Base-by-base conservation (phyloP, 2,113 vertebrate species). In the Notothenia coriiceps region DNA sequence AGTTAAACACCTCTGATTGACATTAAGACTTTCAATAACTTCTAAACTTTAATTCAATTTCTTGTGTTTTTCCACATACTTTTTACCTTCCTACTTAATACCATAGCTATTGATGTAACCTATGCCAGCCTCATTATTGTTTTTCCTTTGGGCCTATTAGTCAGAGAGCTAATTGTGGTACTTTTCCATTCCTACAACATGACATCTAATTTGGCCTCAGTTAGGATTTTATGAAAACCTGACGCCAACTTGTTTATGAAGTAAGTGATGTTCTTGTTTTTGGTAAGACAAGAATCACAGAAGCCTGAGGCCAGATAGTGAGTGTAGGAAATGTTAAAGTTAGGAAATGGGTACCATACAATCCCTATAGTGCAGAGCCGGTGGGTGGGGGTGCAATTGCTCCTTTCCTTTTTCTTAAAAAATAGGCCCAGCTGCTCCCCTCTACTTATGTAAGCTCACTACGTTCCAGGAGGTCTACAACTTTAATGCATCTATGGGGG, bases 261-360 rank as follows among this genome's bases (percentile, higher is more conserved):
- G 86, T 87, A 69, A 81, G 80, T 82, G 75, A 82, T 83, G 80
- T 83, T 86, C 71, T 25, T 85, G 76, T 80, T 80, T 78, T 75
- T 50, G 46, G 79, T 56, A 77, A 79, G 62, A 70, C 54, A 78
- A 64, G 59, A 83, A 74, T 87, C 54, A 78, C 51, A 80, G 80
- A 85, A 74, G 64, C 82, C 74, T 25, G 46, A 44, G 63, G 83
- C 74, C 59, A 70, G 66, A 72, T 61, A 63, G 12, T 29, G 79
- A 82, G 60, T 33, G 61, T 22, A 56, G 50, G n/a, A n/a, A n/a
- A n/a, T n/a, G 77, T 80, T 80, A 57, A 74, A 84, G 54, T 62
- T 73, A 70, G 85, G 71, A 90, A 89, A 90, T 88, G 44, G 77
- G 79, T 74, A 72, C 79, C 76, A 85, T 74, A 43, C 78, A 73